Percentiles rank a stretch among this genome's conserved stretches.
These are phyloP conservation scores for Pilophorus perplexus DNA, from an alignment of 2,888 invertebrate genomes.

Conservation along the genomic window DNA sequence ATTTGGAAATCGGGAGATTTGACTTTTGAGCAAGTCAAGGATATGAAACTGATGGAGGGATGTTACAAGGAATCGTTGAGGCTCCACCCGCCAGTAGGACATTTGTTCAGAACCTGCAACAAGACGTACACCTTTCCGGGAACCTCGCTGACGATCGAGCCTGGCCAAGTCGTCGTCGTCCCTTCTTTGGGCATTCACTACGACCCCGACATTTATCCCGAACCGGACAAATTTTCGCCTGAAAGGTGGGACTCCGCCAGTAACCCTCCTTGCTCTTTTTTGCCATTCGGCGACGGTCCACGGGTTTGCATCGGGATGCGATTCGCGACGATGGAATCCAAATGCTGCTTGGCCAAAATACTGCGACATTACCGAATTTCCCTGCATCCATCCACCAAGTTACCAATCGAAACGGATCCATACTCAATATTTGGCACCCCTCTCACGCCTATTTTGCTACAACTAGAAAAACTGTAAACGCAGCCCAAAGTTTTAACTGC, in stretches of 20 bases:
- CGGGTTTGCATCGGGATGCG: slow-evolving; percentile 36
- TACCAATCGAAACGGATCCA: slow-evolving; percentile 2
- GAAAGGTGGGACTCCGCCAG: slow-evolving; percentile 1
- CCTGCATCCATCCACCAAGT: not conserved
- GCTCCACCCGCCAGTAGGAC: slow-evolving; percentile 12
- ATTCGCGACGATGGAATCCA: slow-evolving; percentile 31
- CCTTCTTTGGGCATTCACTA: slow-evolving; percentile 1
- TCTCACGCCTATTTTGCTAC: not conserved
- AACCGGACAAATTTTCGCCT: slow-evolving; percentile 20
- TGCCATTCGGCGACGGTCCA: slow-evolving; percentile 34
- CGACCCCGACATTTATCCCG: slow-evolving; percentile 11
- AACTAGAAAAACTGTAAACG: slow-evolving; percentile 22
- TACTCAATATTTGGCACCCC: slow-evolving; percentile 15
- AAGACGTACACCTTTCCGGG: slow-evolving; percentile 11
- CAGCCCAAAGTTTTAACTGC: too few species aligned
- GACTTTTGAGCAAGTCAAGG: slow-evolving; percentile 33
- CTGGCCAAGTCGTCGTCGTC: slow-evolving; percentile 2
- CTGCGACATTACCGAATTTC: not conserved
- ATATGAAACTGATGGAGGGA: slow-evolving; percentile 39
- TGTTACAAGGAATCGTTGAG: slow-evolving; percentile 35
- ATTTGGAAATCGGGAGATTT: too few species aligned
- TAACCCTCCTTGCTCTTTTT: slow-evolving; percentile 6
- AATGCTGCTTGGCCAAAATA: slow-evolving; percentile 11
- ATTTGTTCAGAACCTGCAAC: slow-evolving; percentile 5
- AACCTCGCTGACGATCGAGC: slow-evolving; percentile 1